Evolutionary conservation across 2,113 vertebrate genomes (phyloP).

Genomic region (Tor tambroides): DNA sequence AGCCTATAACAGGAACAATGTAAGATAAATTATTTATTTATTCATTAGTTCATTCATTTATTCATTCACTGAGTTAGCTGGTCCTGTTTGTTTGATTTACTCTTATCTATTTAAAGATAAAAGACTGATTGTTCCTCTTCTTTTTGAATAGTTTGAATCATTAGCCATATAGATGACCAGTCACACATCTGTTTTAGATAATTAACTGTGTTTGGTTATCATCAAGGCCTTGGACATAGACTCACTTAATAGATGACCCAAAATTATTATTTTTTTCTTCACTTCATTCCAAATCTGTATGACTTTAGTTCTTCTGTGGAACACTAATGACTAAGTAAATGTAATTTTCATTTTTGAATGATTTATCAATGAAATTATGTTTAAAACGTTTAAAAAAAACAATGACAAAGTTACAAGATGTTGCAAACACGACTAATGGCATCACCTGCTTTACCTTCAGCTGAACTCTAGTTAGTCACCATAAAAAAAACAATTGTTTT

Average conservation of each 20-base stretch:
- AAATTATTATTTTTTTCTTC: not conserved
- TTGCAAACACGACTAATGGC: not conserved
- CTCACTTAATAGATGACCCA: not conserved
- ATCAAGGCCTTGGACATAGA: not conserved
- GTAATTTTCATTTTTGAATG: not conserved
- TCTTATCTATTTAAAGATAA: conserved; percentile 22
- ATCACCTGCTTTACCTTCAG: not conserved
- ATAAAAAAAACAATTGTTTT: not conserved
- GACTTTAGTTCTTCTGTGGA: not conserved
- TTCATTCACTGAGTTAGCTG: not conserved
- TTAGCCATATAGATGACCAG: not conserved
- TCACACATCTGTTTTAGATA: not conserved
- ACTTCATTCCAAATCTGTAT: not conserved
- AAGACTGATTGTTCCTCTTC: not conserved
- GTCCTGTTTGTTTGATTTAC: not conserved
- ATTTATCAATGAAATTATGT: not conserved
- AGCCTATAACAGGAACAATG: not conserved
- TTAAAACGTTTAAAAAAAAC: not conserved
- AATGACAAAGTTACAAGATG: not conserved
- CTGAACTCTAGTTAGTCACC: not conserved
- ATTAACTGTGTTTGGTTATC: not conserved
- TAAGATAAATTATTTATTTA: not conserved
- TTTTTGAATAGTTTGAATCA: not conserved
- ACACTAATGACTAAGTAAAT: not conserved
- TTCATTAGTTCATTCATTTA: not conserved